Percentiles rank a stretch among this genome's conserved stretches.
phyloP scores from a whole-genome alignment of 1,140 invertebrate genomes.

The Leptinotarsa texana region DNA sequence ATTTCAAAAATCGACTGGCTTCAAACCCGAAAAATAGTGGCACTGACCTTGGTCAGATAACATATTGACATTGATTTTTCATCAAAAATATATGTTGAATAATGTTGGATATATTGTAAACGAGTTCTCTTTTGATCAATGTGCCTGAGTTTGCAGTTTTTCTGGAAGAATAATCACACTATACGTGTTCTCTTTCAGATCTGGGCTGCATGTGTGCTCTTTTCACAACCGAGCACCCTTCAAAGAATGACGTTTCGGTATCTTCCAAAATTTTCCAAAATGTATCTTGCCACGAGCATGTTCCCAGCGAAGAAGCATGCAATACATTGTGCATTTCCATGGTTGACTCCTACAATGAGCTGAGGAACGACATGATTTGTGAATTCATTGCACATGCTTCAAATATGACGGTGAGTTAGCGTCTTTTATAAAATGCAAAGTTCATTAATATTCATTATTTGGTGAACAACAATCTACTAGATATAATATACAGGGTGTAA shows the following conservation, averaged over 20 bases:
- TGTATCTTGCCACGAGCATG: conserved; percentile 11
- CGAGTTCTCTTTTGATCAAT: too few relatives aligned
- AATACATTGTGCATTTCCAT: neutral
- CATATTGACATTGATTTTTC: too few relatives aligned
- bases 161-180: too few relatives aligned
- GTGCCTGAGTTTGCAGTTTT: too few relatives aligned
- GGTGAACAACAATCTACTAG: too few relatives aligned
- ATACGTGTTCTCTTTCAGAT: neutral
- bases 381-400: neutral
- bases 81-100: too few relatives aligned
- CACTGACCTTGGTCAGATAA: too few relatives aligned
- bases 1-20: too few relatives aligned
- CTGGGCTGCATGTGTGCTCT: conserved; percentile 20
- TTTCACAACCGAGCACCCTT: neutral
- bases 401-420: conserved; percentile 7
- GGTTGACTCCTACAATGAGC: neutral
- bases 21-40: too few relatives aligned
- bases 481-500: too few relatives aligned
- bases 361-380: conserved; percentile 4
- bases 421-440: neutral
- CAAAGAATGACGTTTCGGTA: neutral
- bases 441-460: too few relatives aligned
- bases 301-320: neutral
- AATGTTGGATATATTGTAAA: too few relatives aligned
- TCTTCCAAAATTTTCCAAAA: conserved; percentile 7